Base-by-base conservation (phyloP, 2,888 invertebrate species). In the Pterobdella sp. region DNA sequence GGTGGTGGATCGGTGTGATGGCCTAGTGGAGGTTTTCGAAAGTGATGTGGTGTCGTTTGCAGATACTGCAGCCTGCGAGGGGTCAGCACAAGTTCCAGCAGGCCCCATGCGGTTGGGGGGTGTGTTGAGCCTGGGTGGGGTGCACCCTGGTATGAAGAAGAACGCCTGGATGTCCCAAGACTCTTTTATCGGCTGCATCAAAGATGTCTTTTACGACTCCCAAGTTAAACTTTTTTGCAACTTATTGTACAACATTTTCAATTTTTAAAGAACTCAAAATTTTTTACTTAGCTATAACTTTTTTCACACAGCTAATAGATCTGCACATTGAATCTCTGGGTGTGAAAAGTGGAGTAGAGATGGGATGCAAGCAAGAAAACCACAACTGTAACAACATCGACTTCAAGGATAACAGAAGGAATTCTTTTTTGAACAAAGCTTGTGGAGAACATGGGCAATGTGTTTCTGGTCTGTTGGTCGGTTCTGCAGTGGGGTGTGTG, bases 191-290 rank as follows among this genome's bases (percentile, higher is more conserved):
- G 98, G 98, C 18, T 98, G 98, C 84, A 91, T 98, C 75, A 88
- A 93, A 79, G 95, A 98, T 83, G 86, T 98, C 68, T 90, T 94
- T 81, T 94, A 97, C 82, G 96, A 98, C 82, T 94, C 94, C 80
- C 81, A 84, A 81, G 85, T 85, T 75, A 75, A 79, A 32, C 36
- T 69, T 7, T n/a, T 68, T 4, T 32, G 49, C 31, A 7, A 63
- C 4, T 63, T 63, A 7, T 63, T 26, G 65, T 31, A 22, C 31
- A 49, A 49, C 14, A 49, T 49, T 49, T 49, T 49, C n/a, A 18
- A 18, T 49, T 49, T 10, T 49, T n/a, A 64, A 64, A 64, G 26
- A 14, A 64, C 26, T 64, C 52, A n/a, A 49, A 49, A 49, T 18
- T 49, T 49, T 49, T 49, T n/a, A 49, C n/a, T 49, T n/a, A 14